Conservation (phyloP, 2,888 invertebrate genomes). For the Notocelia uddmanniana region DNA sequence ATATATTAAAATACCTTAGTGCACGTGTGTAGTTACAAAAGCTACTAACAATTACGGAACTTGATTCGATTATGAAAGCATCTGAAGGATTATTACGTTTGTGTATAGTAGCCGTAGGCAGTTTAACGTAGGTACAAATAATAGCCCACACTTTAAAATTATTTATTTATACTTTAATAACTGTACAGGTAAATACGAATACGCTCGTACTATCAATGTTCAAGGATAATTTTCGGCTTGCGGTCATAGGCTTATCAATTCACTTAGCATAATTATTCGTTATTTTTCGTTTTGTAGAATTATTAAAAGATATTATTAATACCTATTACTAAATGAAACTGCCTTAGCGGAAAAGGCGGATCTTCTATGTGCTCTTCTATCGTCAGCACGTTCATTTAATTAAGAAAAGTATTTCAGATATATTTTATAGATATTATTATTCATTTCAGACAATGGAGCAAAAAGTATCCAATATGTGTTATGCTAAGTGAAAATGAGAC, state of each 20-base stretch:
- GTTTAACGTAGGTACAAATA: not conserved
- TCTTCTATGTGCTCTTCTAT: too few relatives aligned
- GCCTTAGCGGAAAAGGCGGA: too few relatives aligned
- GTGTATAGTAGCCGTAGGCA: not conserved
- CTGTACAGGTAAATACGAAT: not conserved
- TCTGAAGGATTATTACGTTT: too few relatives aligned
- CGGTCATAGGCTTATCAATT: not conserved
- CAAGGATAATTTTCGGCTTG: not conserved
- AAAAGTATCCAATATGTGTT: constrained; percentile 96
- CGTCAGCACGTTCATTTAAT: too few relatives aligned
- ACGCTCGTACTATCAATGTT: not conserved
- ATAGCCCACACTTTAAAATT: not conserved
- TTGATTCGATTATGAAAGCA: too few relatives aligned
- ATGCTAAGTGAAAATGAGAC: constrained; percentile 83
- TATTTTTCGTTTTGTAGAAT: too few relatives aligned
- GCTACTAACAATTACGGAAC: too few relatives aligned
- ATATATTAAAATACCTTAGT: too few relatives aligned
- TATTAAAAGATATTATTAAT: too few relatives aligned
- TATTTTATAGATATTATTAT: not conserved
- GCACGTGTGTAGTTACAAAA: too few relatives aligned
- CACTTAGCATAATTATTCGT: not conserved
- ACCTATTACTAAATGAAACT: too few relatives aligned
- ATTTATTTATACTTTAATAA: not conserved
- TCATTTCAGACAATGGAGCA: constrained; percentile 91
- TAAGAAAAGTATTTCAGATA: not conserved